phyloP scores from a whole-genome alignment of 2,888 invertebrate genomes.

The Mystacides longicornis region DNA sequence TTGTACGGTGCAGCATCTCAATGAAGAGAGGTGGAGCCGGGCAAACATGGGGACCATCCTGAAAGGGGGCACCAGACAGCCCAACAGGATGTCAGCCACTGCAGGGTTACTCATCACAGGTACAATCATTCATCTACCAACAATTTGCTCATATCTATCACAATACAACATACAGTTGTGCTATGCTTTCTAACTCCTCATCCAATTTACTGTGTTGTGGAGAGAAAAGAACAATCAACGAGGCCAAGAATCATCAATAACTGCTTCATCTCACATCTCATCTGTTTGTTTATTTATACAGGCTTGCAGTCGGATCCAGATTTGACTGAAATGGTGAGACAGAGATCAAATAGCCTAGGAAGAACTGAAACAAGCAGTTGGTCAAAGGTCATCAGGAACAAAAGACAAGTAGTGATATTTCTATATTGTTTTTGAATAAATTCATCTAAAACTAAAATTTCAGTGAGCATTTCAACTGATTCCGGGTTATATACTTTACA shows the following conservation, averaged over 20 bases:
- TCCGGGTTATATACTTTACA: constrained; percentile 25
- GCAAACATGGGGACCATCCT: constrained; percentile 37
- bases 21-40: constrained; percentile 42
- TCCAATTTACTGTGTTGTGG: too few species aligned
- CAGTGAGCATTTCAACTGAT: not conserved
- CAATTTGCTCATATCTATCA: not conserved
- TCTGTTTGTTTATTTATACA: constrained; percentile 27
- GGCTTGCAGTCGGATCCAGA: constrained; percentile 46
- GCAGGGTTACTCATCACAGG: constrained; percentile 51
- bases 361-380: constrained; percentile 35
- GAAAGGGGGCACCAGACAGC: constrained; percentile 32
- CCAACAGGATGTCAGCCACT: constrained; percentile 38
- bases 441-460: not conserved
- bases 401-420: constrained; percentile 37
- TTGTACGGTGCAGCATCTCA: constrained; percentile 24
- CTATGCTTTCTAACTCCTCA: too few species aligned
- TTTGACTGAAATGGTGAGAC: constrained; percentile 36
- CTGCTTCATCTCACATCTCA: too few species aligned
- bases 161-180: too few species aligned
- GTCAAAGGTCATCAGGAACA: constrained; percentile 36
- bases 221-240: too few species aligned
- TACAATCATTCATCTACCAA: constrained; percentile 20
- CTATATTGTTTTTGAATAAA: too few species aligned
- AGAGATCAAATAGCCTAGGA: constrained; percentile 43
- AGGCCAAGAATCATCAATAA: too few species aligned